Evolutionary conservation across 2,797 vertebrate genomes (phyloP).

Genomic region (Enteromius fasciolatus): DNA sequence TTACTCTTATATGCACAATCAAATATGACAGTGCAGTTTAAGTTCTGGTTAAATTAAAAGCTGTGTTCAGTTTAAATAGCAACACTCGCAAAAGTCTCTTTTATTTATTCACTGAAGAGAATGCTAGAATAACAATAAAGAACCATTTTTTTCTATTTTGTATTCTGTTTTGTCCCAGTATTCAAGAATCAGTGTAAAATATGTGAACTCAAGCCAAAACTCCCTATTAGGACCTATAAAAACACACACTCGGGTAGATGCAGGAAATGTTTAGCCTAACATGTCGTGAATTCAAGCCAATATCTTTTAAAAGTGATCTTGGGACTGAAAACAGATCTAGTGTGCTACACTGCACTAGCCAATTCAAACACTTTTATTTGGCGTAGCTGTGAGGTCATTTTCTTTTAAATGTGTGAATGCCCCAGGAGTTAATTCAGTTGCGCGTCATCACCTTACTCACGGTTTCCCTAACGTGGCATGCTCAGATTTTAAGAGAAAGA

Average conservation of each 20-base stretch:
- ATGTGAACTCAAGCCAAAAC: background rate
- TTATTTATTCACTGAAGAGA: background rate
- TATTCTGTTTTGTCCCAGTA: background rate
- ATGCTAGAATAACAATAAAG: background rate
- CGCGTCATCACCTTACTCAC: conserved; percentile 20
- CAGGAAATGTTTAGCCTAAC: conserved; percentile 11
- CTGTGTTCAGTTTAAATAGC: background rate
- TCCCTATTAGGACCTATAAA: background rate
- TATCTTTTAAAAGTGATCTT: conserved; percentile 9
- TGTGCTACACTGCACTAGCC: background rate
- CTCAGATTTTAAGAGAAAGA: conserved; percentile 32
- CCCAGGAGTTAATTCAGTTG: background rate
- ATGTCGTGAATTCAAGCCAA: background rate
- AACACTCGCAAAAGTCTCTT: background rate
- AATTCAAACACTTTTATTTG: background rate
- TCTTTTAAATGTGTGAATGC: conserved; percentile 9
- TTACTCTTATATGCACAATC: too few species aligned
- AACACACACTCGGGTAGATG: background rate
- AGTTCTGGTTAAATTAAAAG: too few species aligned
- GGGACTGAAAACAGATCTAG: background rate
- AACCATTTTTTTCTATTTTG: background rate
- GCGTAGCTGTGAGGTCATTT: background rate
- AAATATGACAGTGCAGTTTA: too few species aligned
- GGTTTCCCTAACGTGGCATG: conserved; percentile 8
- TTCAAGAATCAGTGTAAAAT: background rate